These are phyloP conservation scores for Rhimphoctona megacephalus DNA, from an alignment of 2,888 invertebrate genomes.

Conservation along the genomic window DNA sequence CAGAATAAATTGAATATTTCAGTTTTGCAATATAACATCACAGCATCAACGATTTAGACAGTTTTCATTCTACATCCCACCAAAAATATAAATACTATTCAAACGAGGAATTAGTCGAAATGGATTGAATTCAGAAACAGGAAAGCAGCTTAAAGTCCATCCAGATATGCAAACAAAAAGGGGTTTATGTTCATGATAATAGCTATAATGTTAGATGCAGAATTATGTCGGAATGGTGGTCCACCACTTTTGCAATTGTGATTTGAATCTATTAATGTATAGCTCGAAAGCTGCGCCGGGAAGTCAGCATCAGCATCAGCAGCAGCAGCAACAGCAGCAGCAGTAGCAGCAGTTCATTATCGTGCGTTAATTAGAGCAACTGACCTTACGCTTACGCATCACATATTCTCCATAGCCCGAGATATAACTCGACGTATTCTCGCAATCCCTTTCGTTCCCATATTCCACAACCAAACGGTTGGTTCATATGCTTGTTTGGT, in stretches of 20 bases:
- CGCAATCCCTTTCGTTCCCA: constrained; percentile 70
- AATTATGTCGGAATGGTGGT: constrained; percentile 25
- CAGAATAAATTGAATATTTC: no score
- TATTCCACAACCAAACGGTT: constrained; percentile 75
- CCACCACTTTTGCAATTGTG: constrained; percentile 70
- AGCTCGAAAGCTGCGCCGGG: constrained; percentile 68
- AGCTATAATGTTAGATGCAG: constrained; percentile 36
- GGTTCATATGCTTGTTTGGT: constrained; percentile 46
- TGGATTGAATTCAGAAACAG: background rate
- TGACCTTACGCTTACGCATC: constrained; percentile 67
- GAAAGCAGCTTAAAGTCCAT: background rate
- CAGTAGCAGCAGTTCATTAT: constrained; percentile 81
- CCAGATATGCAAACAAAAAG: background rate
- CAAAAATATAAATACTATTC: background rate
- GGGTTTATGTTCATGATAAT: background rate
- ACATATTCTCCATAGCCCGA: constrained; percentile 59
- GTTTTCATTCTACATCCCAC: no score
- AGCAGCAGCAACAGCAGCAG: constrained; percentile 67
- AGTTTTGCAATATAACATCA: no score
- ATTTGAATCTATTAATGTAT: constrained; percentile 82
- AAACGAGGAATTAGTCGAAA: background rate
- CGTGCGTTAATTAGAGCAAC: constrained; percentile 81
- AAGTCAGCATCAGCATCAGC: constrained; percentile 10
- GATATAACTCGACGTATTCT: constrained; percentile 57
- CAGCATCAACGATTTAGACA: no score